Evolutionary conservation across 1,140 invertebrate species (phyloP), one percentile per base, ranked within the genome.

Genomic region (Theocolax elegans): DNA sequence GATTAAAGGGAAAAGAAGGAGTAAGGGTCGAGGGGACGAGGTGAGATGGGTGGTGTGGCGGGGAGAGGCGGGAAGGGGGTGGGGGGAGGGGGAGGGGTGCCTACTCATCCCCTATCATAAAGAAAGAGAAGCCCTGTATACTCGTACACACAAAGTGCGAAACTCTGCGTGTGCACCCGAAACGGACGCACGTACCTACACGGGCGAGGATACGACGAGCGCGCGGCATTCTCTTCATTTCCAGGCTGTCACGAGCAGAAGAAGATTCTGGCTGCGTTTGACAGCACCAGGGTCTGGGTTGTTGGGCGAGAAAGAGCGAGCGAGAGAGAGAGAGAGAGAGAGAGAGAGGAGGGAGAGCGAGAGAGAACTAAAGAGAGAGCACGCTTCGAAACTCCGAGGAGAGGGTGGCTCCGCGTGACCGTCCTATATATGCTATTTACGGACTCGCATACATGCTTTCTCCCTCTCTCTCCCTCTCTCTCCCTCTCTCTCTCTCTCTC

Each of bases 211-310:
- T 67, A 59, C 42, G 69, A 66, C 67, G 67, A 67, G 23, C 21
- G 15, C 15, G 40, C 80, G 79, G 80, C 77, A 83, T 82, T 85
- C 83, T 84, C 84, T 86, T 86, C 84, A 86, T 86, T 86, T 85
- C 83, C 84, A 85, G 84, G 80, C 84, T 86, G 84, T 86, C 84
- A 86, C 80, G 79, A 84, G 75, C 84, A 86, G 83, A 85, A 84
- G 83, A 86, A 86, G 84, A 86, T 86, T 85, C 81, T 80, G 80
- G 72, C 83, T 86, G 84, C 80, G 83, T 86, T 86, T 86, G 84
- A 86, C 84, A 85, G 84, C 81, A 83, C 80, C 81, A 84, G 80
- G 81, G 80, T 81, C 80, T 83, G 83, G 82, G 80, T 81, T 51
- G 29, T 71, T 70, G 56, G 35, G 58, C 31, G 64, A 67, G 65